Base-by-base conservation (phyloP, 2,113 vertebrate genomes). In the Myiopsitta monachus region DNA sequence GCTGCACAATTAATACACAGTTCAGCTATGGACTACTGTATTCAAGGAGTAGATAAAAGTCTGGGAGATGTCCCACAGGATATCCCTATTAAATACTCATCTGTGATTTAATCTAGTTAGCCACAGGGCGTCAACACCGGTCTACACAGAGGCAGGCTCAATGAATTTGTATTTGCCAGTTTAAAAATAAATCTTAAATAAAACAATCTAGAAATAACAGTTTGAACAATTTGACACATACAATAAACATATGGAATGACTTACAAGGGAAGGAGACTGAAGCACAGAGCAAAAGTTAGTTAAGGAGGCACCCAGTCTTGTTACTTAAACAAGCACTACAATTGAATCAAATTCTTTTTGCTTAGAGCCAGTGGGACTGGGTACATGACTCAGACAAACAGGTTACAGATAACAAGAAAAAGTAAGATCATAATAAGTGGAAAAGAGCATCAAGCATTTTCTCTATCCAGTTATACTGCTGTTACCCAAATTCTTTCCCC, bases 201-300 rank as follows among this genome's bases (percentile, higher is more conserved):
- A 97, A 97, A 89, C 92, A 97, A 96, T 88, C 88, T 89, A 94
- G 83, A 94, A 97, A 97, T 89, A 95, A 98, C 46, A 91, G 69
- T 96, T 94, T 93, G 79, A 97, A 96, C 94, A 90, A 96, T 96
- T 94, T 92, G 94, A 97, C 92, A 97, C 0, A 0, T 90, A 95
- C 59, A 96, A 95, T 97, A 97, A 96, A 93, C 95, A 96, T 38
- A 95, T 43, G 86, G 94, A 96, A 96, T 94, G 79, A 97, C 88
- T 97, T 95, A 96, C 49, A 95, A 88, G 61, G 68, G 75, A 52
- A 24, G 30, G 95, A 77, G 76, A 92, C 72, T 74, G 83, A 95
- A 91, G 75, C 41, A 85, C 2, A 94, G 61, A 62, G 83, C 90
- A 36, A 15, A 84, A 95, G 87, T 77, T 69, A 92, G 62, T 85